phyloP scores from a whole-genome alignment of 2,797 vertebrate genomes.

The Chiloscyllium punctatum region DNA sequence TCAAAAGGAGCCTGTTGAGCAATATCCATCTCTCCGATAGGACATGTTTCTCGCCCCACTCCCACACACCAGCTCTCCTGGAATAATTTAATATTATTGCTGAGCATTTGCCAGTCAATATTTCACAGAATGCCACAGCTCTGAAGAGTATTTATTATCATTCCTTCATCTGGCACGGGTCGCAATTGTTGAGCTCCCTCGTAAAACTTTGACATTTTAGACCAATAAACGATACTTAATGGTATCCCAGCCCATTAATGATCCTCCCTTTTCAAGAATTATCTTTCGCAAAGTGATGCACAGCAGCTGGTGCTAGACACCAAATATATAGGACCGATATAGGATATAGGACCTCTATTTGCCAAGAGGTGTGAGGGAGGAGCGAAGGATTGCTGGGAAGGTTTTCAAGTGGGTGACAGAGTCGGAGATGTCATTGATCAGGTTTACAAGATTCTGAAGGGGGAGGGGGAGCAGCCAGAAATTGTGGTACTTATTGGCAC shows the following conservation, averaged over 20 bases:
- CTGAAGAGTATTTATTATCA: too few relatives aligned
- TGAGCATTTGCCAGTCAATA: not conserved
- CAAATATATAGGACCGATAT: not conserved
- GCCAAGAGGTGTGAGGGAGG: too few relatives aligned
- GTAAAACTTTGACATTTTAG: not conserved
- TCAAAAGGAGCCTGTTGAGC: not conserved
- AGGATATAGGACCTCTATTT: too few relatives aligned
- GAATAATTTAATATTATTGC: not conserved
- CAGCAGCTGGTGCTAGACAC: not conserved
- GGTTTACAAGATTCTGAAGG: too few relatives aligned
- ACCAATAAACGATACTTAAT: not conserved
- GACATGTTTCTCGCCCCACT: not conserved
- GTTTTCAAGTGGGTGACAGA: too few relatives aligned
- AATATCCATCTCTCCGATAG: not conserved
- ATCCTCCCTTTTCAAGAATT: not conserved
- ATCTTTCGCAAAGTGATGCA: not conserved
- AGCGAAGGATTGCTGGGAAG: too few relatives aligned
- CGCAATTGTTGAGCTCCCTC: not conserved
- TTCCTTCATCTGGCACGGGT: not conserved
- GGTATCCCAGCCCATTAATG: too few relatives aligned
- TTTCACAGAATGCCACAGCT: not conserved
- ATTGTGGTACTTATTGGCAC: too few relatives aligned
- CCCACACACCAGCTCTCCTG: not conserved
- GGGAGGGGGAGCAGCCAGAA: too few relatives aligned
- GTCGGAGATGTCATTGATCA: too few relatives aligned